Evolutionary conservation across 2,797 vertebrate genomes (phyloP), one percentile per base, ranked within the genome.

Genomic region (Adelosebastes latens): DNA sequence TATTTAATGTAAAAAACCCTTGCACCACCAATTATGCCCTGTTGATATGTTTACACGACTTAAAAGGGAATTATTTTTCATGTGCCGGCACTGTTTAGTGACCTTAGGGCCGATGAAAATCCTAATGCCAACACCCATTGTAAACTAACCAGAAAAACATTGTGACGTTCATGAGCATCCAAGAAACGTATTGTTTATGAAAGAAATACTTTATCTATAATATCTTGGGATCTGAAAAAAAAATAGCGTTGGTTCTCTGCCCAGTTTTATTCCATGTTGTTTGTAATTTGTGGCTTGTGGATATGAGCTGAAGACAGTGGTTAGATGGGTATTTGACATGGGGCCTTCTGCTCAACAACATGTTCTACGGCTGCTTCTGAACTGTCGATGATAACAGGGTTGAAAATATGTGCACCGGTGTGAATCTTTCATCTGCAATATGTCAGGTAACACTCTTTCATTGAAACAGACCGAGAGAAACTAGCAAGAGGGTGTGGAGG

Each of bases 401-500:
- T 83, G 88, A 85, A 93, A 91, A 81, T 89, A 91, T 89, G 89
- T 65, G 31, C 77, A 60, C 70, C n/a, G 69, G 71, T 74, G 85
- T 73, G 77, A 83, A 92, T 90, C 89, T 90, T 88, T 93, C 87
- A 89, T 90, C 87, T 90, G 81, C 71, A 83, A 91, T 89, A 87
- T 91, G 91, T 91, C 91, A 87, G 59, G 62, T 66, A 87, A 86
- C 86, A 76, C 83, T 90, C 84, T 90, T 86, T 90, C 86, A 91
- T 90, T 90, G 88, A 83, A 87, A 81, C 79, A 81, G 69, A 13
- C 46, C 1, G 1, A 72, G 79, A 79, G 79, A 83, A 85, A 84
- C 85, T n/a, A 84, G 77, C 80, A 82, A 65, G 52, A 52, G 49
- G 79, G 71, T 39, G 52, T 65, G 78, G 75, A 65, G 32, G 13